phyloP scores from a whole-genome alignment of 2,888 invertebrate species.

The Lithophane ornitopus region DNA sequence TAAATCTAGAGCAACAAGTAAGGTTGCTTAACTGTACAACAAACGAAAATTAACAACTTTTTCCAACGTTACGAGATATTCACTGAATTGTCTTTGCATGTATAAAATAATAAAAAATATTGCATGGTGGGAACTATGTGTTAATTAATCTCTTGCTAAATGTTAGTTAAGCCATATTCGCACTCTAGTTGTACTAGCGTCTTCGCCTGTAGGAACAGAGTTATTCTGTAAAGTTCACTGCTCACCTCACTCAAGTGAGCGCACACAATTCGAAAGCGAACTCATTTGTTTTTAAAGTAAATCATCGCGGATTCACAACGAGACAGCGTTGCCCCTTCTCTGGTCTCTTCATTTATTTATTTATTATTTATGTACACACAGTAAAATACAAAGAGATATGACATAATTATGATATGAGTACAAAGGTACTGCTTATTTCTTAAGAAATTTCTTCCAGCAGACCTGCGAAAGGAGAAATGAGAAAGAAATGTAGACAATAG shows the following conservation, averaged over 20 bases:
- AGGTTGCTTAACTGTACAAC: slow-evolving; percentile 38
- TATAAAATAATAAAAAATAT: slow-evolving; percentile 45
- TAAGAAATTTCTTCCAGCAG: too few relatives aligned
- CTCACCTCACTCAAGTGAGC: background rate
- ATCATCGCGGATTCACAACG: background rate
- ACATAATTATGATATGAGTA: too few relatives aligned
- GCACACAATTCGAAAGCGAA: slow-evolving; percentile 10
- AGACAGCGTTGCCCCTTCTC: too few relatives aligned
- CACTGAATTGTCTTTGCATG: slow-evolving; percentile 58
- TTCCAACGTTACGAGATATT: slow-evolving; percentile 33
- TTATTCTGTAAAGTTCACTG: background rate
- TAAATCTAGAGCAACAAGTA: slow-evolving; percentile 18
- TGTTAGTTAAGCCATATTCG: background rate
- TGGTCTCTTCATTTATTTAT: too few relatives aligned
- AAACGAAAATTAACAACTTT: slow-evolving; percentile 29
- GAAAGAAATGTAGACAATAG: too few relatives aligned
- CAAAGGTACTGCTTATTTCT: too few relatives aligned
- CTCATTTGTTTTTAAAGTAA: slow-evolving; percentile 16
- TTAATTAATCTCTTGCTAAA: slow-evolving; percentile 53
- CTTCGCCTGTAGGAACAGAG: background rate
- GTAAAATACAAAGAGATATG: too few relatives aligned
- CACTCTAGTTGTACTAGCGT: background rate
- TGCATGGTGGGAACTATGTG: slow-evolving; percentile 49
- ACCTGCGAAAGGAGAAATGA: too few relatives aligned
- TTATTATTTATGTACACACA: too few relatives aligned